Evolutionary conservation across 2,113 vertebrate species (phyloP), one percentile per base, ranked within the genome.

Genomic region (Gasterosteus nipponicus): DNA sequence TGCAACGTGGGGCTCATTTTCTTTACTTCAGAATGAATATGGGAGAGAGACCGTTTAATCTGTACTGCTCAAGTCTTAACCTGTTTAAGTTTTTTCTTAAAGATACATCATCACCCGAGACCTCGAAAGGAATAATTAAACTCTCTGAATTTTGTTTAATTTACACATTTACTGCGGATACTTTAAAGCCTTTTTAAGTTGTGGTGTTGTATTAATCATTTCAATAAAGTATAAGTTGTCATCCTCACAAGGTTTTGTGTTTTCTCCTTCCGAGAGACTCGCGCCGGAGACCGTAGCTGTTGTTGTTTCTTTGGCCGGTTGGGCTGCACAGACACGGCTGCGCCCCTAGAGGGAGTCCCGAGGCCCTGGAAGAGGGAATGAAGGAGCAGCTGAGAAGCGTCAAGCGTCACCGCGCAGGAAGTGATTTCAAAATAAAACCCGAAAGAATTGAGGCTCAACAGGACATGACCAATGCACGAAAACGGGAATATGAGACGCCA

Each of bases 331-430:
- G 74, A 68, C 71, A 16, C 72, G 10, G 16, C 38, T 88, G 75
- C 81, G 69, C 93, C 93, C 69, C 89, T 90, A 93, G 93, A 84
- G 92, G 92, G 92, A 83, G 93, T 86, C 47, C 87, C 81, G 83
- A 85, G 80, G 86, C 69, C 67, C 82, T 80, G 58, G 83, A 83
- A 88, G 78, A 70, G 51, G 65, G 56, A 84, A 74, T 63, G 67
- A 59, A 82, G 69, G 71, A 79, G 22, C 22, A 26, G 22, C 22
- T 26, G 22, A 26, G 22, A 26, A 26, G 62, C 70, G 54, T 72
- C 3, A 63, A 3, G 79, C 35, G 51, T 5, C 51, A 33, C 0
- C 0, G 68, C 10, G 6, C 11, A 9, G 4, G 35, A 31, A 2
- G 33, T 0, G 0, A 19, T 54, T 68, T 82, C 62, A 88, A 77